phyloP scores from a whole-genome alignment of 2,797 vertebrate genomes.

The Meda fulgida region DNA sequence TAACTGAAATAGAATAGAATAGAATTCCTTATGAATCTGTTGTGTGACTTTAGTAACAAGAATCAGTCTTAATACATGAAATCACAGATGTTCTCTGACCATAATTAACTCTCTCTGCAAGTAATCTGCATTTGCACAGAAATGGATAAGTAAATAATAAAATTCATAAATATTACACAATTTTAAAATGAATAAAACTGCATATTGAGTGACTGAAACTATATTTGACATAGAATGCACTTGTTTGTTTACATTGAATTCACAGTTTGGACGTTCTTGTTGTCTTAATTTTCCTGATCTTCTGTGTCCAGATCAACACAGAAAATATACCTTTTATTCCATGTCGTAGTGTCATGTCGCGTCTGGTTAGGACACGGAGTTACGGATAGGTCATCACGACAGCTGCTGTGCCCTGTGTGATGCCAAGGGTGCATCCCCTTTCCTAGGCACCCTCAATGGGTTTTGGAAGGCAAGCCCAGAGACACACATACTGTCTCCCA shows the following conservation, averaged over 20 bases:
- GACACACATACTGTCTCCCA: conserved; percentile 19
- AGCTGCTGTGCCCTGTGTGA: conserved; percentile 36
- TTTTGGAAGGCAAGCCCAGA: conserved; percentile 13
- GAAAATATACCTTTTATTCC: neutral
- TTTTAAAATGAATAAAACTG: no score
- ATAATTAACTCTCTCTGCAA: no score
- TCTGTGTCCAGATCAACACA: neutral
- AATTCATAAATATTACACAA: no score
- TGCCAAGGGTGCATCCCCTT: conserved; percentile 32
- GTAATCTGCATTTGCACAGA: no score
- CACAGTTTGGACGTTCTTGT: no score
- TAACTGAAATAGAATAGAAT: neutral
- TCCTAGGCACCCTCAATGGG: conserved; percentile 10
- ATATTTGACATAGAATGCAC: no score
- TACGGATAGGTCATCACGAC: conserved; percentile 15
- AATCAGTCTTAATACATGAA: neutral
- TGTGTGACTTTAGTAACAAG: neutral
- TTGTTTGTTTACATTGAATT: no score
- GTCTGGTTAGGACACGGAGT: neutral
- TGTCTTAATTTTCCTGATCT: no score
- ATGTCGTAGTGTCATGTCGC: neutral
- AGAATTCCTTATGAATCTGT: neutral
- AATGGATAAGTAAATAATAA: no score
- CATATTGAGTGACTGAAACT: no score
- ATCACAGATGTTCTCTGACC: no score